Base-by-base conservation (phyloP, 1,140 invertebrate genomes). In the Drosophila arawakana region DNA sequence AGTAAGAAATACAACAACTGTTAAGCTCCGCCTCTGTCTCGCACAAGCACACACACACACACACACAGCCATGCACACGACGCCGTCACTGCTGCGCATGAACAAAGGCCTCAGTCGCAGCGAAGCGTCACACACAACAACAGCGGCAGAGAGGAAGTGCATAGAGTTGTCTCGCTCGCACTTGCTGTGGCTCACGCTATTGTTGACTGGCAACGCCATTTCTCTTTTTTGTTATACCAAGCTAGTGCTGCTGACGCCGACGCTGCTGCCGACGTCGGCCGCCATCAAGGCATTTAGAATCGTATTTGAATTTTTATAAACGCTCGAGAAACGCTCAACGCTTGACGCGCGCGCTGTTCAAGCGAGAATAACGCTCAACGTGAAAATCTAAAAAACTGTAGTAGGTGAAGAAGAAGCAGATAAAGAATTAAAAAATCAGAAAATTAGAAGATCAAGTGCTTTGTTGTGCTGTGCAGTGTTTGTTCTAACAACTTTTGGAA, bases 271-370 rank as follows among this genome's bases (percentile, higher is more conserved):
- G 73, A 62, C 46, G 73, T 62, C 44, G 63, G 72, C 65, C 63
- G 79, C 62, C 78, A 67, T 85, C 73, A 70, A 57, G 47, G 59
- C 76, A 73, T 91, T 90, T 89, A 91, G 90, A 91, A 91, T 91
- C 90, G 76, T 85, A 89, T 91, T 91, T 84, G 86, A 91, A 91
- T 90, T 91, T 91, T 91, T 91, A 91, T 88, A 91, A 89, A 86
- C 83, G 80, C 83, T 83, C 83, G 84, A 86, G 83, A 78, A 86
- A 88, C 83, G 84, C 72, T 86, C 66, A 72, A 88, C 77, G 83
- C 86, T 81, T 89, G 90, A 91, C 88, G 82, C 82, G 80, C 78
- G 81, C 82, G 82, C 75, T 86, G 73, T 61, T 60, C 35, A n/a
- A 18, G 39, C 76, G 73, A 61, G 73, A 66, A 77, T 47, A 59